A percentile compares a stretch with the other conserved stretches of the same genome.
These are phyloP conservation scores for Willowsia nigromaculata DNA, from an alignment of 2,888 invertebrate genomes.

Conservation along the genomic window DNA sequence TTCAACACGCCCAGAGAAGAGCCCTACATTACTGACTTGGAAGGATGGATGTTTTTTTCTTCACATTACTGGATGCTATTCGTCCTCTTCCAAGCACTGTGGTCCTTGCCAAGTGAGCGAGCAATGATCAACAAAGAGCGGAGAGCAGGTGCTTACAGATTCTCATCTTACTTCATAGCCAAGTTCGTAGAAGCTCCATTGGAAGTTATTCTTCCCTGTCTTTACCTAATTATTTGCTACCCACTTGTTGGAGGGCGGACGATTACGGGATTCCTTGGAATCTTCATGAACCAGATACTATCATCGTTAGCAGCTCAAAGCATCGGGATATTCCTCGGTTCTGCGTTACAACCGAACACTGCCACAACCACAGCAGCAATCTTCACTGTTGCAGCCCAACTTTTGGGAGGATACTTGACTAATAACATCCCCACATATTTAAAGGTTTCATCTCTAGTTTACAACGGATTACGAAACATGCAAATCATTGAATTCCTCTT, in stretches of 20 bases:
- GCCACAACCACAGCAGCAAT: conserved; percentile 88
- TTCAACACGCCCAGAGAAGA: conserved; percentile 87
- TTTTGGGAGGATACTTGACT: conserved; percentile 88
- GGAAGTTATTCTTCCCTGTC: conserved; percentile 87
- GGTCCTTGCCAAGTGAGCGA: conserved; percentile 89
- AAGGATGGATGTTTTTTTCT: conserved; percentile 92
- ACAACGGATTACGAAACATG: conserved; percentile 90
- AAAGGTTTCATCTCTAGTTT: conserved; percentile 87
- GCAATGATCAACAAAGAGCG: conserved; percentile 90
- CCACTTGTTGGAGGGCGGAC: conserved; percentile 84
- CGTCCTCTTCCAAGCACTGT: conserved; percentile 88
- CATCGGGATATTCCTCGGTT: conserved; percentile 89
- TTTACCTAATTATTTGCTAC: conserved; percentile 88
- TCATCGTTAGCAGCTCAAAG: conserved; percentile 81
- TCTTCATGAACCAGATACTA: conserved; percentile 65
- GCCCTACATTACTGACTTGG: conserved; percentile 87
- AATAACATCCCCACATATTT: conserved; percentile 87
- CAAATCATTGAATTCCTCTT: conserved; percentile 88
- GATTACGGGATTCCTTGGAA: conserved; percentile 34
- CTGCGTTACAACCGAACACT: conserved; percentile 88
- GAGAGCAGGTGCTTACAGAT: conserved; percentile 87
- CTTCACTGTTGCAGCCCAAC: conserved; percentile 88
- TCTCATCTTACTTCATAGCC: conserved; percentile 89
- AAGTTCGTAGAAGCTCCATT: conserved; percentile 90
- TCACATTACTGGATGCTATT: conserved; percentile 91